Evolutionary conservation across 2,113 vertebrate species (phyloP), one percentile per base, ranked within the genome.

Genomic region (Osmerus mordax): DNA sequence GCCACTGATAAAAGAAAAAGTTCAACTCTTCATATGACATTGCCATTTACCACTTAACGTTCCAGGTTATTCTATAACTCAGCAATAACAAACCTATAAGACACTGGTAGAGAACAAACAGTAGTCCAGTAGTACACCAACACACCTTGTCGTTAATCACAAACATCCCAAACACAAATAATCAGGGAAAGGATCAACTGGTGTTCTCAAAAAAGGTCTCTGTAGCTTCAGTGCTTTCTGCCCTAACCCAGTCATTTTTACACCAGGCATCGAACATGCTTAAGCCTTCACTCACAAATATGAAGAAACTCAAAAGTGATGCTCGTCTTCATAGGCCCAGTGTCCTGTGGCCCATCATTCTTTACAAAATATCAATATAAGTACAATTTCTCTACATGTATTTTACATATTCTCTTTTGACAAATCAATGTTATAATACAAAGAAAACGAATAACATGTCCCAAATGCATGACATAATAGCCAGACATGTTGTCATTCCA

Each of bases 291-390:
- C 60, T 32, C 59, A 56, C 11, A 11, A 19, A 67, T 52, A 21
- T 52, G 47, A 19, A 69, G 69, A 64, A 36, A 76, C 41, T 70
- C 73, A 59, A 77, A 77, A 65, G 71, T 52, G 29, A 70, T 4
- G 3, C 55, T 70, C 7, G 32, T 62, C 66, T 73, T 69, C 55
- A 74, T 69, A 80, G 78, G 66, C 65, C 28, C 41, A 68, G 52
- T 19, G 32, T 76, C 80, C 68, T 69, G 53, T 52, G 52, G 70
- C 25, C 58, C 55, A 72, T 56, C 2, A 53, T 3, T 52, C 25
- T 72, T 72, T 71, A 72, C n/a, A 70, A 82, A 81, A 70, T 72
- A 70, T 36, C 82, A 66, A 54, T 32, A 47, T 47, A 47, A 47
- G 41, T 47, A 11, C 0, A 19, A 72, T 66, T 65, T 32, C 25